phyloP scores from a whole-genome alignment of 2,888 invertebrate genomes.

The Ormyrus nitidulus region DNA sequence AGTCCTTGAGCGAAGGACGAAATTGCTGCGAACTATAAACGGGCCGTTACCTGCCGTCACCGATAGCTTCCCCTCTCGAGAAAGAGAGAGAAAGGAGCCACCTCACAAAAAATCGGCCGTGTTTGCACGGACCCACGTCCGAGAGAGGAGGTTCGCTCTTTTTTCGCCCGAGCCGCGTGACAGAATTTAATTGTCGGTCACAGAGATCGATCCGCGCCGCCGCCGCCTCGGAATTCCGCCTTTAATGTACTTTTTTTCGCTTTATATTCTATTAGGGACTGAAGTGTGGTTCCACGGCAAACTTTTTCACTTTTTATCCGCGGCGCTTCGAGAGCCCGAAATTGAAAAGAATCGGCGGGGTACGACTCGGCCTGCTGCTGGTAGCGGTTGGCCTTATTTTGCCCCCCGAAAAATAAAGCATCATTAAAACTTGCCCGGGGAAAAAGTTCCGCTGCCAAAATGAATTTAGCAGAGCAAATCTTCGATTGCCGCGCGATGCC shows the following conservation, averaged over 20 bases:
- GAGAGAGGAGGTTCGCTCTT: background rate
- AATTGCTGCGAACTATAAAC: slow-evolving; percentile 39
- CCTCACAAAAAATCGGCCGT: slow-evolving; percentile 13
- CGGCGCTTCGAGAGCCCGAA: too few species aligned
- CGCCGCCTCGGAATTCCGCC: background rate
- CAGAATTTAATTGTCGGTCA: slow-evolving; percentile 25
- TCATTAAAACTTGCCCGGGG: too few species aligned
- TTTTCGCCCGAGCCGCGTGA: background rate
- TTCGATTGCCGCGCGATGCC: background rate
- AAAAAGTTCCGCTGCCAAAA: too few species aligned
- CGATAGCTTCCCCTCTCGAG: slow-evolving; percentile 10
- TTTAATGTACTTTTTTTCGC: slow-evolving; percentile 6
- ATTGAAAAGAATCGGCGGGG: too few species aligned
- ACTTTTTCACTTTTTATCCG: slow-evolving; percentile 3
- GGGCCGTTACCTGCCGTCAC: slow-evolving; percentile 23
- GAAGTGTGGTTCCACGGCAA: slow-evolving; percentile 2
- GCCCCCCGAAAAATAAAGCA: too few species aligned
- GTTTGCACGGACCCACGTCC: slow-evolving; percentile 10
- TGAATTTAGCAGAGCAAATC: too few species aligned
- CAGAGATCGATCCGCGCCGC: slow-evolving; percentile 2
- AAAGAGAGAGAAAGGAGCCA: too few species aligned
- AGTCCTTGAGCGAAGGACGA: slow-evolving; percentile 36
- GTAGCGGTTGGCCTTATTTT: too few species aligned
- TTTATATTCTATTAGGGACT: background rate
- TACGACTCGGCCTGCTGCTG: too few species aligned